A percentile compares a stretch with the other conserved stretches of the same genome.
phyloP scores from a whole-genome alignment of 2,113 vertebrate genomes.

The Craseonycteris thonglongyai region DNA sequence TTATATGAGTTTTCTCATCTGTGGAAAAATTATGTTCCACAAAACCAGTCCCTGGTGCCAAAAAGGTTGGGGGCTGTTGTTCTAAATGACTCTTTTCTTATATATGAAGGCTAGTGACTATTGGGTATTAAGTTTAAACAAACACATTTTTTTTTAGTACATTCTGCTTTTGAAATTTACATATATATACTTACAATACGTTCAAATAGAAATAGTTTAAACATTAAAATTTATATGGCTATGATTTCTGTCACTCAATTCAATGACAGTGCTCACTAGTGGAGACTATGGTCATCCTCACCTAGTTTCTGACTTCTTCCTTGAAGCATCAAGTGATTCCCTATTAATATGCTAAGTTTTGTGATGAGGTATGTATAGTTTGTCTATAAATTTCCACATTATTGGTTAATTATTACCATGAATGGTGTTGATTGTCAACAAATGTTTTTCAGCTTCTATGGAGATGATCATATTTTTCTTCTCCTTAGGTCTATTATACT shows the following conservation, averaged over 20 bases:
- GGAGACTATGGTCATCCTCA: not conserved
- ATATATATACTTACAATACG: not conserved
- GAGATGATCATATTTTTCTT: not conserved
- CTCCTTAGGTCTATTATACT: not conserved
- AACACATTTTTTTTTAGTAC: not conserved
- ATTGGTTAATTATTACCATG: not conserved
- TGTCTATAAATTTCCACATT: not conserved
- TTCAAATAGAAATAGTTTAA: not conserved
- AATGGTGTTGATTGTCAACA: not conserved
- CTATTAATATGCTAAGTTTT: not conserved
- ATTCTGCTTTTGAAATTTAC: not conserved
- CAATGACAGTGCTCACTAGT: not conserved
- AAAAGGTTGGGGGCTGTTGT: too few relatives aligned
- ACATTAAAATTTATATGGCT: not conserved
- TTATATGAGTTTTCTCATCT: too few relatives aligned
- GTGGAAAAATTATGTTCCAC: too few relatives aligned
- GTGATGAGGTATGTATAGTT: not conserved
- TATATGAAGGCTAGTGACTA: not conserved
- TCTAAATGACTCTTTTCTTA: not conserved
- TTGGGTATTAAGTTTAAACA: not conserved
- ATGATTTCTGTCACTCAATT: not conserved
- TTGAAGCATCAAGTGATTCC: not conserved
- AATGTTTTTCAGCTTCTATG: not conserved
- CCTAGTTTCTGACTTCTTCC: not conserved
- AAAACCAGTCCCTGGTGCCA: too few relatives aligned